phyloP scores from a whole-genome alignment of 2,113 vertebrate genomes.

The Paraplagusia blochii region DNA sequence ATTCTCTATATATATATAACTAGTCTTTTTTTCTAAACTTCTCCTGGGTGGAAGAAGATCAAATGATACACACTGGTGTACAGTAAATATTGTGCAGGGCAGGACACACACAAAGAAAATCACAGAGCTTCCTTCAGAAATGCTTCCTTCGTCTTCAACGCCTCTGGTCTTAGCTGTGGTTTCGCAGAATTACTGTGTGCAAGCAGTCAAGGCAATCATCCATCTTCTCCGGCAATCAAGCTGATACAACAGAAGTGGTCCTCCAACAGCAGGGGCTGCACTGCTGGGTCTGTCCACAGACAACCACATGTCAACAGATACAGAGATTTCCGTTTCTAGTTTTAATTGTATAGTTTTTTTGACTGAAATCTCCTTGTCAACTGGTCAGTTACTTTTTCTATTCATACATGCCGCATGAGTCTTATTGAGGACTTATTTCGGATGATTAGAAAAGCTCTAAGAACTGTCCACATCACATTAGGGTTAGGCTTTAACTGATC shows the following conservation, averaged over 20 bases:
- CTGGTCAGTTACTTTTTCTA: too few relatives aligned
- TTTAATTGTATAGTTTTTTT: too few relatives aligned
- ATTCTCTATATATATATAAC: background rate
- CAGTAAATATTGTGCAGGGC: slow-evolving; percentile 9
- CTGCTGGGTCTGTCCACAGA: slow-evolving; percentile 7
- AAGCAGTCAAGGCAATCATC: slow-evolving; percentile 34
- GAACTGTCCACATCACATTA: background rate
- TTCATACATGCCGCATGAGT: too few relatives aligned
- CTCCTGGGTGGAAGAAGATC: slow-evolving; percentile 7
- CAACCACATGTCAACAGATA: slow-evolving; percentile 45
- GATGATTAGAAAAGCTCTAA: background rate
- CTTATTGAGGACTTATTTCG: too few relatives aligned
- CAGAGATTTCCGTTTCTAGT: slow-evolving; percentile 18
- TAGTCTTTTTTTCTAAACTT: background rate
- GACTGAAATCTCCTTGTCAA: too few relatives aligned
- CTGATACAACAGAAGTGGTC: slow-evolving; percentile 6
- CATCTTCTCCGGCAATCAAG: slow-evolving; percentile 11
- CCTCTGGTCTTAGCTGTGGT: slow-evolving; percentile 40
- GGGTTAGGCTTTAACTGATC: slow-evolving; percentile 4
- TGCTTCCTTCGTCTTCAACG: slow-evolving; percentile 36
- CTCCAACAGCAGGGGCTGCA: slow-evolving; percentile 11
- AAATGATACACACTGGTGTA: slow-evolving; percentile 10
- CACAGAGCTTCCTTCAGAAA: slow-evolving; percentile 23
- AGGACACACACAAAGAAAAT: slow-evolving; percentile 32
- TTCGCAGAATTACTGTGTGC: slow-evolving; percentile 32